phyloP scores from a whole-genome alignment of 1,140 invertebrate genomes.

The Drosophila teissieri region DNA sequence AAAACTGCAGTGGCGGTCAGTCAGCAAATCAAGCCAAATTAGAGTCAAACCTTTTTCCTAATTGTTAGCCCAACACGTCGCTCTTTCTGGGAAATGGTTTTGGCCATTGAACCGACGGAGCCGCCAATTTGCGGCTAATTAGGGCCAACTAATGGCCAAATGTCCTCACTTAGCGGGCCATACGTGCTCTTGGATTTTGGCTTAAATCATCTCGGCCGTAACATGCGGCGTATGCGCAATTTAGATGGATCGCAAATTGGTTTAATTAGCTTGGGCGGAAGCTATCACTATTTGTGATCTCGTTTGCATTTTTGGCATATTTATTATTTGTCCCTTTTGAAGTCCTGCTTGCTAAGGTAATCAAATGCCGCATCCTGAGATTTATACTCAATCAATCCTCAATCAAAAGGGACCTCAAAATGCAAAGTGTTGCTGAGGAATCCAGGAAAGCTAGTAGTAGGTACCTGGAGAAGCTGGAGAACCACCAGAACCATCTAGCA shows the following conservation, averaged over 20 bases:
- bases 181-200: not conserved
- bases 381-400: too few species aligned
- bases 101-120: constrained; percentile 45
- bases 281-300: not conserved
- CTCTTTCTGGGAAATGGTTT: constrained; percentile 2
- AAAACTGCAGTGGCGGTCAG: constrained; percentile 41
- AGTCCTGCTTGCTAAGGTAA: too few species aligned
- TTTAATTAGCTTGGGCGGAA: not conserved
- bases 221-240: constrained; percentile 57
- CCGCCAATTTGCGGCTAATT: constrained; percentile 54
- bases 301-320: too few species aligned
- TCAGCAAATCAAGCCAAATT: constrained; percentile 73
- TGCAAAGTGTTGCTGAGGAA: too few species aligned
- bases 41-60: constrained; percentile 65
- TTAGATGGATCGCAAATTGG: not conserved
- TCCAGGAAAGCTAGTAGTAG: too few species aligned
- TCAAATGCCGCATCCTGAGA: too few species aligned
- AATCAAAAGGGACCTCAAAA: too few species aligned
- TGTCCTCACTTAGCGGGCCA: constrained; percentile 17
- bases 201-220: constrained; percentile 5
- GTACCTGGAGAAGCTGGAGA: too few species aligned
- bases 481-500: too few species aligned
- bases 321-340: too few species aligned
- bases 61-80: constrained; percentile 56
- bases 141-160: constrained; percentile 49